Evolutionary conservation across 2,113 vertebrate species (phyloP).

Genomic region (Engraulis encrasicolus): DNA sequence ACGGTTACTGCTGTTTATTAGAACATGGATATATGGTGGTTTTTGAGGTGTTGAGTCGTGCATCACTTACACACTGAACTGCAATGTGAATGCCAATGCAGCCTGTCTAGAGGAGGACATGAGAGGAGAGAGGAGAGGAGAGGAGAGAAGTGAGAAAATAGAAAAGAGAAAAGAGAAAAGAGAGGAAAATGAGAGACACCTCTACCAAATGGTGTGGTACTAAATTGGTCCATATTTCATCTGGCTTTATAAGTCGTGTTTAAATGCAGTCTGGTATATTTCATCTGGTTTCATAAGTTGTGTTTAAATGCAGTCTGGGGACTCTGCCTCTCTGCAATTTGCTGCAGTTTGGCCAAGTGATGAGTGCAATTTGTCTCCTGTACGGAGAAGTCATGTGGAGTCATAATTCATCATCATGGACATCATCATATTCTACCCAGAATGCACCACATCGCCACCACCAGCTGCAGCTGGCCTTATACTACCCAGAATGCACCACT

Average conservation of each 20-base stretch:
- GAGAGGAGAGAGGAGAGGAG: too few species aligned
- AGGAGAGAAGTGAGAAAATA: too few species aligned
- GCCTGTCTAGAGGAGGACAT: too few species aligned
- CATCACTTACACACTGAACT: not conserved
- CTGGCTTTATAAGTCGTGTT: not conserved
- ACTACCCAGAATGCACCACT: too few species aligned
- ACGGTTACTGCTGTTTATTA: not conserved
- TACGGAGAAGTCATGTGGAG: slow-evolving; percentile 65
- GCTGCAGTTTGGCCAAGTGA: slow-evolving; percentile 65
- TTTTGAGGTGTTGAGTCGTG: not conserved
- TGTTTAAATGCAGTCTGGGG: too few species aligned
- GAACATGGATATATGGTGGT: not conserved
- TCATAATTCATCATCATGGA: slow-evolving; percentile 70
- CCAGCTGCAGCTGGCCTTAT: too few species aligned
- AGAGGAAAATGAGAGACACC: too few species aligned
- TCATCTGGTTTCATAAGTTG: too few species aligned
- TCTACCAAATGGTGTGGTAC: too few species aligned
- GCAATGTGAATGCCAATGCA: too few species aligned
- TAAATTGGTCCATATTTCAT: not conserved
- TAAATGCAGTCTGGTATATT: slow-evolving; percentile 47
- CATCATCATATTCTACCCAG: slow-evolving; percentile 59
- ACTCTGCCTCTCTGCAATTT: slow-evolving; percentile 69
- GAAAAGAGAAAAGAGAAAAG: too few species aligned
- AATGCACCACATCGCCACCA: slow-evolving; percentile 65
- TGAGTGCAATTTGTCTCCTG: slow-evolving; percentile 66